Percentiles rank a stretch among this genome's conserved stretches.
phyloP scores from a whole-genome alignment of 1,140 invertebrate species.

The Plectrocnemia conspersa region DNA sequence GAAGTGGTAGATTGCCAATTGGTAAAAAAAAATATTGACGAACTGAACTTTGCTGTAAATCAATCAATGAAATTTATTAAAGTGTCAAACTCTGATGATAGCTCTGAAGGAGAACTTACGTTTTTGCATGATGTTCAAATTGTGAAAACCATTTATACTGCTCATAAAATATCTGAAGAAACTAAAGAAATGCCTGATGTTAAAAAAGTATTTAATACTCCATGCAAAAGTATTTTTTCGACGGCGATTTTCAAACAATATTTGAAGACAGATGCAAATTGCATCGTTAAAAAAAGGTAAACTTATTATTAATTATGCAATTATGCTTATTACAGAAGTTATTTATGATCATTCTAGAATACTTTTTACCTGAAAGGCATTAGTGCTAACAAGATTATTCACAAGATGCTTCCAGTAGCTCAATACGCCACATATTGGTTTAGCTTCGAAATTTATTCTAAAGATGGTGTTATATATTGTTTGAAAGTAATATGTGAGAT shows the following conservation, averaged over 20 bases:
- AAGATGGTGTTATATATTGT: conserved; percentile 1
- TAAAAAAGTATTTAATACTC: background rate
- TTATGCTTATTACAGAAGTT: no score
- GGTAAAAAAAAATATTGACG: no score
- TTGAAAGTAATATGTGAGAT: conserved; percentile 6
- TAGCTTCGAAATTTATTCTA: conserved; percentile 1
- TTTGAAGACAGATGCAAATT: conserved; percentile 5
- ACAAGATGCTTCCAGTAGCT: background rate
- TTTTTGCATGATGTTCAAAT: no score
- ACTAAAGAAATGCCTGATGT: no score
- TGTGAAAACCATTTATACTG: no score
- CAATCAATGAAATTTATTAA: no score
- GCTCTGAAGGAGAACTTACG: no score
- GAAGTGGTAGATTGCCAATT: no score
- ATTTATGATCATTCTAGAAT: background rate
- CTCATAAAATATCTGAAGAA: no score
- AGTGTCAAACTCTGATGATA: no score
- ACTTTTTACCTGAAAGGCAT: background rate
- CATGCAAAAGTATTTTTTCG: background rate
- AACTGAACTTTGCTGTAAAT: no score
- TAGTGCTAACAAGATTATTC: background rate
- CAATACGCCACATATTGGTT: conserved; percentile 5
- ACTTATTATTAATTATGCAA: conserved; percentile 1
- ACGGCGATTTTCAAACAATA: background rate
- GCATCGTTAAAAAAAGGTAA: conserved; percentile 8